Percentiles rank a stretch among this genome's conserved stretches.
Conservation (phyloP, 2,113 vertebrate species). For the Galeopterus variegatus region DNA sequence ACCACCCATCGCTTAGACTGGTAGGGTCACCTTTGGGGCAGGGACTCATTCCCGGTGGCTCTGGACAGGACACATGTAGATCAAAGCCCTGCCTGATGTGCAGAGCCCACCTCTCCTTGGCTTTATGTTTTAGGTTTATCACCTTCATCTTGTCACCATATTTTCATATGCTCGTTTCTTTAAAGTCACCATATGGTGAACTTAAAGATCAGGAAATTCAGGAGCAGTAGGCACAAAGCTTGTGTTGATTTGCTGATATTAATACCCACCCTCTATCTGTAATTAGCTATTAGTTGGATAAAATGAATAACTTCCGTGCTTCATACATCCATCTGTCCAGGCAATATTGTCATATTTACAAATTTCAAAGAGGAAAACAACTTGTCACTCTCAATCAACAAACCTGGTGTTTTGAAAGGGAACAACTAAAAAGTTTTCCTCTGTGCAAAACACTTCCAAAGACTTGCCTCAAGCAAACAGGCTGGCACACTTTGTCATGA, state of each 20-base stretch:
- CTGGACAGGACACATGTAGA: background rate
- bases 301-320: background rate
- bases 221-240: fast-evolving
- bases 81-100: background rate
- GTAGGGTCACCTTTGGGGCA: background rate
- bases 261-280: background rate
- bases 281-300: background rate
- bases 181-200: background rate
- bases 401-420: background rate
- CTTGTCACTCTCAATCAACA: background rate
- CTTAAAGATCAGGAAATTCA: background rate
- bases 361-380: conserved; percentile 50
- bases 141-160: conserved; percentile 33
- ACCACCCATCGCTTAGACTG: background rate
- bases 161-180: background rate
- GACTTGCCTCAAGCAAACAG: background rate
- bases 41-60: background rate
- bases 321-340: background rate
- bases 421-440: background rate
- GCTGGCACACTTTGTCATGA: background rate
- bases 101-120: background rate
- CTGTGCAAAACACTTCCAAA: background rate
- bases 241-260: background rate
- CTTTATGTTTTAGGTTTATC: background rate
- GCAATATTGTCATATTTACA: conserved; percentile 53